phyloP scores from a whole-genome alignment of 2,797 vertebrate genomes.

The Decapterus maruadsi region DNA sequence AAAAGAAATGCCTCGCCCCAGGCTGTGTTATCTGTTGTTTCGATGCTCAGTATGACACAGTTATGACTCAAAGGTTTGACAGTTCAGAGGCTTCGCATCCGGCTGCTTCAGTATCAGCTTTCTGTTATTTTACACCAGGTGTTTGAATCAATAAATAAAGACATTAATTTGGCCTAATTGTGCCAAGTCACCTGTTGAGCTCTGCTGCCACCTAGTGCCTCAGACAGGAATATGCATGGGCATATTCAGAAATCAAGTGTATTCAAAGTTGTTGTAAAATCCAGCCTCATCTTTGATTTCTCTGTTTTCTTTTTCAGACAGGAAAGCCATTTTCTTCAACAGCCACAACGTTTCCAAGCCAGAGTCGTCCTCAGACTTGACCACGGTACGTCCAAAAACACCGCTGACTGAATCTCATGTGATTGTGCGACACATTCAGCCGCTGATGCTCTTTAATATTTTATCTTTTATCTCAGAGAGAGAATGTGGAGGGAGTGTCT shows the following conservation, averaged over 20 bases:
- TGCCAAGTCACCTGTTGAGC: constrained; percentile 6
- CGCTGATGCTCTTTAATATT: background rate
- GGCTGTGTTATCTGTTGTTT: constrained; percentile 13
- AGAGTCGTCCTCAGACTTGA: constrained; percentile 95
- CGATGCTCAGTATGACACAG: constrained; percentile 1
- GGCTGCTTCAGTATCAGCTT: background rate
- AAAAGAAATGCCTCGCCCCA: constrained; percentile 16
- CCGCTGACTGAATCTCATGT: fast-evolving
- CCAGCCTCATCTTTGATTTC: background rate
- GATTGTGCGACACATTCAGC: background rate
- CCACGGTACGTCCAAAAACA: constrained; percentile 88
- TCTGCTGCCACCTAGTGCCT: constrained; percentile 77
- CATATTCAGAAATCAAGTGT: background rate
- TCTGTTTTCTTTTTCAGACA: constrained; percentile 85
- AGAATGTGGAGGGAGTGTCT: constrained; percentile 95
- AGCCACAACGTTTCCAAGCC: constrained; percentile 99
- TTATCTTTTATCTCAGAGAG: constrained; percentile 85
- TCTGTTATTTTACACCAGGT: constrained; percentile 5
- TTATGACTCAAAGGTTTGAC: constrained; percentile 1
- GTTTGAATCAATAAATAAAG: constrained; percentile 3
- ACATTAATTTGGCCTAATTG: background rate
- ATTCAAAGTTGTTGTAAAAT: background rate
- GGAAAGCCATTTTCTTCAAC: constrained; percentile 99
- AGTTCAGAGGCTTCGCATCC: background rate
- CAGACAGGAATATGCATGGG: constrained; percentile 2